phyloP scores from a whole-genome alignment of 2,113 vertebrate genomes.

The Terrapene triunguis region DNA sequence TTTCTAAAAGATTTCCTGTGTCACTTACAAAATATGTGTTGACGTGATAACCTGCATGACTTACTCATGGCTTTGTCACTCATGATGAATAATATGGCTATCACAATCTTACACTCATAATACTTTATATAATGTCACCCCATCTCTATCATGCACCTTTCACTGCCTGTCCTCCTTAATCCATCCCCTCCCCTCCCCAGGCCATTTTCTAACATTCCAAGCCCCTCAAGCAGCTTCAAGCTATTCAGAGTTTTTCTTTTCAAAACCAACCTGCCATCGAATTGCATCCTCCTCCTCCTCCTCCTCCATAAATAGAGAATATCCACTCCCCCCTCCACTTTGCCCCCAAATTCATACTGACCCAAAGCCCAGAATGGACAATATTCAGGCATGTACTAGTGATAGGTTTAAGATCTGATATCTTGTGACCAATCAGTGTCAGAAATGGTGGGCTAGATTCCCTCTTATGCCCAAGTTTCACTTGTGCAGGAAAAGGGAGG shows the following conservation, averaged over 20 bases:
- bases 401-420: neutral
- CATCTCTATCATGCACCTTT: neutral
- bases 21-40: neutral
- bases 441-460: neutral
- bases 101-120: neutral
- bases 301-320: neutral
- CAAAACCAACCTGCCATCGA: neutral
- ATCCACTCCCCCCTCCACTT: too few species aligned
- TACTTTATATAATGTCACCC: neutral
- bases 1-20: neutral
- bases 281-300: neutral
- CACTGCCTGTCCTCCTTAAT: neutral
- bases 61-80: neutral
- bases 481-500: neutral
- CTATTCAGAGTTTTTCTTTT: neutral
- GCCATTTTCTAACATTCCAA: neutral
- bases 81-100: neutral
- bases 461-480: neutral
- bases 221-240: neutral
- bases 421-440: neutral
- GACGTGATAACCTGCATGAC: neutral
- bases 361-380: conserved; percentile 6
- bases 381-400: neutral
- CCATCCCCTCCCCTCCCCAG: neutral
- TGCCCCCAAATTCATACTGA: neutral